Base-by-base conservation (phyloP, 1,140 invertebrate genomes). In the Varroa destructor region DNA sequence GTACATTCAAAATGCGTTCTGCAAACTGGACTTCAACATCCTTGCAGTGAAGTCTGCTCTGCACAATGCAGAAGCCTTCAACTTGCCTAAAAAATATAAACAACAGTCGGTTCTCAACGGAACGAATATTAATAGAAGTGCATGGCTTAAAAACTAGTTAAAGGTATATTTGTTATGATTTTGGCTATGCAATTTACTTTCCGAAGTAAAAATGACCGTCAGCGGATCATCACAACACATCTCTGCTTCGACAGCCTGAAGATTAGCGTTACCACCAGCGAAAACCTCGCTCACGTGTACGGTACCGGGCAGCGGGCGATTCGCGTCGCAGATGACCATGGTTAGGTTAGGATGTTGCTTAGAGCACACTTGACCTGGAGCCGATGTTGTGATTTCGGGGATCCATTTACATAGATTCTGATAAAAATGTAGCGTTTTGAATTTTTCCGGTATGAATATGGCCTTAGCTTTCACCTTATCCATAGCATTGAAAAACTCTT, bases 361-460 rank as follows among this genome's bases (percentile, higher is more conserved):
- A 4, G 61, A 67, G 61, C 36, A 43, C 6, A 74, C 8, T 14
- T 74, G 14, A 37, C 64, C 55, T n/a, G 58, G 71, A 54, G n/a
- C 1, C 43, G 58, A 57, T 1, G 42, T 71, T 12, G 74, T 55
- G 36, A 83, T 70, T 74, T 82, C 81, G 43, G 81, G 82, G 51
- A 80, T 77, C 37, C 78, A 76, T 5, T 79, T 64, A 8, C 80
- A 79, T 40, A 93, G 74, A 75, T 87, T 85, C 3, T 86, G 77
- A 73, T 88, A 87, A 77, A 90, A 94, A 74, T 91, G 81, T 74
- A 87, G 85, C 0, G 78, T 83, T 76, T 85, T 87, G 73, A 86
- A 86, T 3, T 76, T 79, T 37, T 86, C 84, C 0, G 86, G 83
- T 0, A 86, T 82, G 3, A 95, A 77, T 0, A 94, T 77, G 0